A percentile compares a stretch with the other conserved stretches of the same genome.
These are phyloP conservation scores for Styela clava DNA, from an alignment of 23 tunicate species.

Conservation along the genomic window DNA sequence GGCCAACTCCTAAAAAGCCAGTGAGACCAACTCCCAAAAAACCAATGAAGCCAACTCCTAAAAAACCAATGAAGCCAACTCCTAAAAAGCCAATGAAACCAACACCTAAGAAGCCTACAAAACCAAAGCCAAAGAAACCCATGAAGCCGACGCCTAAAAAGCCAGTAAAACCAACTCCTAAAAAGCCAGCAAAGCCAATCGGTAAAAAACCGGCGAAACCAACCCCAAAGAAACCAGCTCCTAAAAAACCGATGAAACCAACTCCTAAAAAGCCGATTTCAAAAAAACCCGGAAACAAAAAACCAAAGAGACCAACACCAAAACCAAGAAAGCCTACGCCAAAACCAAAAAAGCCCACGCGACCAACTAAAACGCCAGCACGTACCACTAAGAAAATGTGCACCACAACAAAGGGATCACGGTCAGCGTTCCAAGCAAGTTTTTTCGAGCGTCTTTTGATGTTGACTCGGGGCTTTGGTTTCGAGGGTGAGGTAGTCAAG, in stretches of 20 bases:
- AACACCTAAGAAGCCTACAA: neutral
- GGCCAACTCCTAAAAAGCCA: neutral
- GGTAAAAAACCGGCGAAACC: neutral
- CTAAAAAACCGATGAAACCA: neutral
- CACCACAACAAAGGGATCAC: too few species aligned
- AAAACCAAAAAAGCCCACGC: too few species aligned
- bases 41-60: neutral
- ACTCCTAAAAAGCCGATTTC: too few species aligned
- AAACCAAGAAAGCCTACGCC: neutral
- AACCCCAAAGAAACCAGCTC: neutral
- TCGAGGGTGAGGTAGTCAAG: too few species aligned
- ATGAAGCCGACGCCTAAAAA: neutral
- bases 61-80: neutral
- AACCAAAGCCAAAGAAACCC: neutral
- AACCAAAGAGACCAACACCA: neutral
- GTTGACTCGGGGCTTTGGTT: too few species aligned
- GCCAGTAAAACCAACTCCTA: neutral
- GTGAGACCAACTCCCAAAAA: neutral
- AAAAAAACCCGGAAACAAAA: neutral
- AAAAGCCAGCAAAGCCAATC: neutral
- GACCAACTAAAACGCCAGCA: too few species aligned
- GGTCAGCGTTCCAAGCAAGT: too few species aligned
- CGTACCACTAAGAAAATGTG: too few species aligned
- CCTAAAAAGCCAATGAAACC: neutral
- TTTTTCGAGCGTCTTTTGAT: too few species aligned